Conservation (phyloP, 2,113 vertebrate genomes). For the Alligator sinensis region DNA sequence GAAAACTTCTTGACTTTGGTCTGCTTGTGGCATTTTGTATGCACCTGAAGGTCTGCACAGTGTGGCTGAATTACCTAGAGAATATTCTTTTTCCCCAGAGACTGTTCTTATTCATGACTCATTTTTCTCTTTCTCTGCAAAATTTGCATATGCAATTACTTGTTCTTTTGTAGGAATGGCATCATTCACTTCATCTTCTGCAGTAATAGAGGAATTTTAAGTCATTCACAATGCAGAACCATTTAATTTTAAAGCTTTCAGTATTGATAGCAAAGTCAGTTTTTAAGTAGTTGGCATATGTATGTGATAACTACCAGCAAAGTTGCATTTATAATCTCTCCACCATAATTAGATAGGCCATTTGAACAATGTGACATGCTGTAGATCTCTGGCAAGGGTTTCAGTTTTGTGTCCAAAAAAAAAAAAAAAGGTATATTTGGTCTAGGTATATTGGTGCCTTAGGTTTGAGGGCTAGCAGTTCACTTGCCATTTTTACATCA, state of each 20-base stretch:
- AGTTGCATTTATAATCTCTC: background rate
- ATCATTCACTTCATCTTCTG: rapidly evolving
- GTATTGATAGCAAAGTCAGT: background rate
- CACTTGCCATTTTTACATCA: background rate
- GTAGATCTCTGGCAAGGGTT: background rate
- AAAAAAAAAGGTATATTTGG: no score
- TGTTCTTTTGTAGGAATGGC: background rate
- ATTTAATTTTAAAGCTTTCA: background rate
- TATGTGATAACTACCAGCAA: background rate
- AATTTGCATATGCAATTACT: background rate
- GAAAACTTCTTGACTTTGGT: background rate
- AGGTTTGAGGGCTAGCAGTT: background rate
- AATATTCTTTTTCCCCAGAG: background rate
- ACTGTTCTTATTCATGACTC: background rate
- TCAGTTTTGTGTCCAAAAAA: background rate
- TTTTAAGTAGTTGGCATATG: no score
- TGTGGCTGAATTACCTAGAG: background rate
- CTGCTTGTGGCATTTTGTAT: background rate
- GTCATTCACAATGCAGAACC: background rate
- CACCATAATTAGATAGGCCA: background rate
- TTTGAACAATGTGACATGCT: background rate
- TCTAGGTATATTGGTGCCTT: no score
- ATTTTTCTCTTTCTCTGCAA: background rate
- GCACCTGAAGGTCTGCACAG: background rate
- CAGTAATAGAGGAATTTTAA: background rate